Evolutionary conservation across 1,140 invertebrate species (phyloP), one percentile per base, ranked within the genome.

Genomic region (Glossosoma conforme): DNA sequence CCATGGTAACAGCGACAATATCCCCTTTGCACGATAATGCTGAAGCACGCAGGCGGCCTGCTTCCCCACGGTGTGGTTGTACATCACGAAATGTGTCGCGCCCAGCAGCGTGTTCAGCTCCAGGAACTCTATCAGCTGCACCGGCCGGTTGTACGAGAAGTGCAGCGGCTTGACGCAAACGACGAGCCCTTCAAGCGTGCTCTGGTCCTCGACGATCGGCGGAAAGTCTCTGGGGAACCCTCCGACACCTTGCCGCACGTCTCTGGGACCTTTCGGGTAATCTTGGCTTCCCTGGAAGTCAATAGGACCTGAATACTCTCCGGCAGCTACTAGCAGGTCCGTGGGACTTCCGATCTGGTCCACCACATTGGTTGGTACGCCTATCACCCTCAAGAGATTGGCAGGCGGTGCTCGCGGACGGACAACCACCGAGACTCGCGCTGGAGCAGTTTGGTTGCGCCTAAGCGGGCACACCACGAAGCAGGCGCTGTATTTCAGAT

Each of bases 151-250:
- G 68, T 93, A 97, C 54, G 86, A 80, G 62, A 89, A 94, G 68
- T 96, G 93, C 25, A 97, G 77, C 0, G 94, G 93, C 60, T 96
- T 95, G 9, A 97, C 87, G 67, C 94, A 97, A n/a, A 96, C 82
- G 2, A 85, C 91, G 18, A 97, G 81, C 46, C 74, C 76, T 42
- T 79, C 75, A 51, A 76, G 70, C 11, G 75, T 63, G n/a, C n/a
- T n/a, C n/a, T n/a, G n/a, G n/a, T n/a, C n/a, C 22, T 62, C n/a
- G 60, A 66, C 43, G 42, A 18, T 1, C 35, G 36, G 33, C 35
- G 28, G 18, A 5, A 19, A 10, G 8, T 36, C 35, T 46, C 24
- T 25, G 6, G 47, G 37, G 5, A 25, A 20, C 1, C 18, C 11
- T 4, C 9, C 28, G 2, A 38, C 33, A 3, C 15, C 32, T 17